Conservation (phyloP, 2,888 invertebrate genomes). For the Zeuzera pyrina region DNA sequence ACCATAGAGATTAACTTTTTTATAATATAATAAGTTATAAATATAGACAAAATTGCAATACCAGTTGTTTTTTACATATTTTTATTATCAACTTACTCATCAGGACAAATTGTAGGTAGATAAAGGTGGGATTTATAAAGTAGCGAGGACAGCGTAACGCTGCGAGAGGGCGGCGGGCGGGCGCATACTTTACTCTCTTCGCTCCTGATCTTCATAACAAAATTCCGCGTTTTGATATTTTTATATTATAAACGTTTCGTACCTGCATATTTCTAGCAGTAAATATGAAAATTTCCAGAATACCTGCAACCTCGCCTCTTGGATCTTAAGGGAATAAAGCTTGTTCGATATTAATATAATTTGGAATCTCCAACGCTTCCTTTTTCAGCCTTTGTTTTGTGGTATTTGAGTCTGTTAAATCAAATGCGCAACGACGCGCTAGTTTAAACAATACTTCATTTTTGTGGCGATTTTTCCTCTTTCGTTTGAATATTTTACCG, state of each 20-base stretch:
- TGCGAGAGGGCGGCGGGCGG: conserved; percentile 27
- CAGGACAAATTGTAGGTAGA: background rate
- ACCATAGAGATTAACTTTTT: too few species aligned
- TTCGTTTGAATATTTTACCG: too few species aligned
- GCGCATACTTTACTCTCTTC: conserved; percentile 64
- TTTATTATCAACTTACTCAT: background rate
- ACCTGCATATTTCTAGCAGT: conserved; percentile 74
- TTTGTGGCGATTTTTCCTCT: too few species aligned
- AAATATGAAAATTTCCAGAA: conserved; percentile 73
- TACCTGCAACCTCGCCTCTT: conserved; percentile 54
- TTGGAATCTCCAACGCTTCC: conserved; percentile 25
- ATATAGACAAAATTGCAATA: too few species aligned
- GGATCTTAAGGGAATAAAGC: conserved; percentile 57
- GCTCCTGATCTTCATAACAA: conserved; percentile 69
- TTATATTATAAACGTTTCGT: conserved; percentile 71
- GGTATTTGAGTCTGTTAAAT: too few species aligned
- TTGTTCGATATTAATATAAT: conserved; percentile 58
- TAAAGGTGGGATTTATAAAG: conserved; percentile 33
- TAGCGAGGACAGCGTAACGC: conserved; percentile 25
- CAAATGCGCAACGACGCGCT: too few species aligned
- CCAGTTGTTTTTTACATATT: too few species aligned
- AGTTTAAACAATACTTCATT: too few species aligned
- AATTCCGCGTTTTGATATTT: conserved; percentile 73
- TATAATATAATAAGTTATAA: too few species aligned
- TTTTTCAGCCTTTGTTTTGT: too few species aligned